Percentiles rank a stretch among this genome's conserved stretches.
These are phyloP conservation scores for Prionace glauca DNA, from an alignment of 2,797 vertebrate species.

Conservation along the genomic window DNA sequence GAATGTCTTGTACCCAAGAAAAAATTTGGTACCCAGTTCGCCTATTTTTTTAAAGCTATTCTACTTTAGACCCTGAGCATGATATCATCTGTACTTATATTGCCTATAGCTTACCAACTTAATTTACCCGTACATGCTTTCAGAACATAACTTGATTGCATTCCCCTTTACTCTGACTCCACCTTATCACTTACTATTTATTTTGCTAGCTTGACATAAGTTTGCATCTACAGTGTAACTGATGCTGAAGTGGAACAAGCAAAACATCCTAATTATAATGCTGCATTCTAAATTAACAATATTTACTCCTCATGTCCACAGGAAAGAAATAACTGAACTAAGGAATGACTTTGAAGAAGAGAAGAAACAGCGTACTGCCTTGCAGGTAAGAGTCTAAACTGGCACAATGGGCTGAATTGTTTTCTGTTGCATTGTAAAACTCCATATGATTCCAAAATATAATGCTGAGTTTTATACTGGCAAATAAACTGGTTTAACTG, in stretches of 20 bases:
- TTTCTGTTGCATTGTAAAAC: neutral
- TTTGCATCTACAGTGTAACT: neutral
- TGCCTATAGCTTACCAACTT: neutral
- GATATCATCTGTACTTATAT: neutral
- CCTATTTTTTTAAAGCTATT: too few relatives aligned
- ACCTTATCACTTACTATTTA: neutral
- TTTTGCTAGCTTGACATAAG: too few relatives aligned
- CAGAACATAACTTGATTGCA: neutral
- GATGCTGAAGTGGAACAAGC: neutral
- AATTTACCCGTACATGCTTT: neutral
- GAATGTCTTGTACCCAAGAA: neutral
- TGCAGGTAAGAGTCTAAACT: slow-evolving; percentile 69
- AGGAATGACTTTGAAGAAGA: slow-evolving; percentile 82
- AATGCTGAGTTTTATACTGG: neutral
- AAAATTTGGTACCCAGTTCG: neutral
- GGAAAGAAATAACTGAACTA: slow-evolving; percentile 83
- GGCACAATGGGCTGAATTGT: neutral
- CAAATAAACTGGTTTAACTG: neutral
- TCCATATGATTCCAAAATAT: neutral
- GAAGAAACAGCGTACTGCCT: slow-evolving; percentile 63
- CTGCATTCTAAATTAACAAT: neutral
- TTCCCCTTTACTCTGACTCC: neutral
- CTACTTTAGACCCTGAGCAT: neutral
- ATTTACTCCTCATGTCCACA: slow-evolving; percentile 50
- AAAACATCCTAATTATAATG: neutral